Conservation (phyloP, 2,888 invertebrate genomes). For the Campopleginae sp. region DNA sequence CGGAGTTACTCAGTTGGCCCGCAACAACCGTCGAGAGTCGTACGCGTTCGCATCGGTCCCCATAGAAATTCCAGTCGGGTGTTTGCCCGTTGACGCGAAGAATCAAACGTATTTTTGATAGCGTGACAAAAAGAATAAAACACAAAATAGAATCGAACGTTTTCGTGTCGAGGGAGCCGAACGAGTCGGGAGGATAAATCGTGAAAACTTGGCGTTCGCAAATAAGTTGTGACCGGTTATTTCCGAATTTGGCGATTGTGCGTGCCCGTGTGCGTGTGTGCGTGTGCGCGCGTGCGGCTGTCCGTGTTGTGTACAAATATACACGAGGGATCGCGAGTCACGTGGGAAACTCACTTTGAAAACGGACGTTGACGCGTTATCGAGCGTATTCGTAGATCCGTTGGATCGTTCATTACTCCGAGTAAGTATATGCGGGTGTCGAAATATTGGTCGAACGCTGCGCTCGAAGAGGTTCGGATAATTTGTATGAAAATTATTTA, state of each 20-base stretch:
- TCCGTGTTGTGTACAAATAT: constrained; percentile 13
- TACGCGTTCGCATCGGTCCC: neutral
- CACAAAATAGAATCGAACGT: neutral
- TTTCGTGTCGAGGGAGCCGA: neutral
- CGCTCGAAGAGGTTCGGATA: too few species aligned
- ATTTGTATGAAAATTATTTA: too few species aligned
- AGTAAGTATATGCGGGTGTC: constrained; percentile 44
- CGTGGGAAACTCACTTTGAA: constrained; percentile 55
- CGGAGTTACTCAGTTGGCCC: constrained; percentile 56
- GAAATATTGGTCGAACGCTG: too few species aligned
- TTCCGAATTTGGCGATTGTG: neutral
- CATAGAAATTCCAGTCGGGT: neutral
- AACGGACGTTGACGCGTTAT: constrained; percentile 4
- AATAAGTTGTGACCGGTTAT: constrained; percentile 42
- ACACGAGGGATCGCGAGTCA: constrained; percentile 45
- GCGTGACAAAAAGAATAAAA: neutral
- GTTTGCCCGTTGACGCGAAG: neutral
- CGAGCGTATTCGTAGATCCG: constrained; percentile 33
- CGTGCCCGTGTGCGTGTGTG: neutral
- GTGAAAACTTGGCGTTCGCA: constrained; percentile 43
- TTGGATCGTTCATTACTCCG: neutral
- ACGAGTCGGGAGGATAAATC: constrained; percentile 10
- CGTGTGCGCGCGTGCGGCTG: neutral
- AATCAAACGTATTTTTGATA: neutral
- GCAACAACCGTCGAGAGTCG: constrained; percentile 50